A percentile compares a stretch with the other conserved stretches of the same genome.
These are phyloP conservation scores for Muntiacus reevesi DNA, from an alignment of 2,113 vertebrate genomes.

Conservation along the genomic window DNA sequence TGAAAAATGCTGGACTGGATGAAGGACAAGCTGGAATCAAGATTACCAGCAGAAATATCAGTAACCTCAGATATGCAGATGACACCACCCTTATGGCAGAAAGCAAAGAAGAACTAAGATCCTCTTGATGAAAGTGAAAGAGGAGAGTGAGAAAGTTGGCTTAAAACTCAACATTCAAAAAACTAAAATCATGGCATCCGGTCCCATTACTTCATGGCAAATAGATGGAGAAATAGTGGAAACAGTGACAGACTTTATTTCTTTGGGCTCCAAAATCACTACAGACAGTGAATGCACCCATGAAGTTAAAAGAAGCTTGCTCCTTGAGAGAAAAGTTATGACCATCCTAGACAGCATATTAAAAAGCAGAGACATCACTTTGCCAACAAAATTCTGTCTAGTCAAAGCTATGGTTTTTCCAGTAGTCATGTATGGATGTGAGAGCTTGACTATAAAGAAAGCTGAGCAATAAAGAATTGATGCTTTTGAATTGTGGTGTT, in stretches of 20 bases:
- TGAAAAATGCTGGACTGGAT: background rate
- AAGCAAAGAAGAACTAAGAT: background rate
- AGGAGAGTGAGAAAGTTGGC: background rate
- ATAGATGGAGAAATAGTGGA: background rate
- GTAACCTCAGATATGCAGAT: background rate
- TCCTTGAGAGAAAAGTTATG: background rate
- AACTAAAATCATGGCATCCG: background rate
- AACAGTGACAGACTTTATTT: background rate
- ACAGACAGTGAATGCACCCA: background rate
- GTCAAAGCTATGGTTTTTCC: background rate
- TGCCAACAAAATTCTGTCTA: background rate
- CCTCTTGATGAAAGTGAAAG: background rate
- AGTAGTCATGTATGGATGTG: background rate
- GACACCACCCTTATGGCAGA: background rate
- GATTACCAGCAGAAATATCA: background rate
- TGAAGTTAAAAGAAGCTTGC: background rate
- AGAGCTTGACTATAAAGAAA: background rate
- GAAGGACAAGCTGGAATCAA: background rate
- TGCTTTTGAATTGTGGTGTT: background rate
- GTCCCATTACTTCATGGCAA: background rate
- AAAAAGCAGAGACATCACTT: background rate
- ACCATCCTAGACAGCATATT: background rate
- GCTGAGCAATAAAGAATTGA: background rate
- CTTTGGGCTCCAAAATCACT: fast-evolving
- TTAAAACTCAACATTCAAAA: background rate